phyloP scores from a whole-genome alignment of 2,888 invertebrate genomes.

The Diaperis boleti region DNA sequence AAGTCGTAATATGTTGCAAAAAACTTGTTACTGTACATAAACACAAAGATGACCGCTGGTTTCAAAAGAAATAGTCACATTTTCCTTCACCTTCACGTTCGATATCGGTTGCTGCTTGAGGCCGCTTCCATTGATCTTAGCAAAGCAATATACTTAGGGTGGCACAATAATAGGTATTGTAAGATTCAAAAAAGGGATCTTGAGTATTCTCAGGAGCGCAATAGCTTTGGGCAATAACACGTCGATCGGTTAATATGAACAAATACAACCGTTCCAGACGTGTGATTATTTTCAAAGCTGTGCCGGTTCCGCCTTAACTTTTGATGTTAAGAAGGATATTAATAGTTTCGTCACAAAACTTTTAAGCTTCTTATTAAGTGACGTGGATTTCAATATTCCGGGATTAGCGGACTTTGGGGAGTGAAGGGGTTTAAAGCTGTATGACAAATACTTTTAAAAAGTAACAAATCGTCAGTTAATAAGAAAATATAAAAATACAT shows the following conservation, averaged over 20 bases:
- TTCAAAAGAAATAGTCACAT: slow-evolving; percentile 51
- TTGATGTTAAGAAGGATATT: slow-evolving; percentile 18
- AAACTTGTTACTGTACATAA: slow-evolving; percentile 47
- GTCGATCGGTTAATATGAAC: slow-evolving; percentile 52
- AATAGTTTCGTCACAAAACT: slow-evolving; percentile 10
- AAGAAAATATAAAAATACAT: too few species aligned
- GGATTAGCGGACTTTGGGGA: slow-evolving; percentile 11
- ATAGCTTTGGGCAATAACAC: slow-evolving; percentile 49
- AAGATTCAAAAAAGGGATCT: slow-evolving; percentile 58
- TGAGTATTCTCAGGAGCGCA: slow-evolving; percentile 53
- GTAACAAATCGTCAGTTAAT: too few species aligned
- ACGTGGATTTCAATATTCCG: slow-evolving; percentile 10
- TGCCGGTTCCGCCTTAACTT: not conserved
- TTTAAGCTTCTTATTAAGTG: slow-evolving; percentile 20
- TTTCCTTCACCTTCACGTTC: slow-evolving; percentile 53
- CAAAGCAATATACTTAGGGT: slow-evolving; percentile 62
- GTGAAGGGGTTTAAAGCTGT: too few species aligned
- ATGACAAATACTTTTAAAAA: too few species aligned
- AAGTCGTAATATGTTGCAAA: slow-evolving; percentile 20
- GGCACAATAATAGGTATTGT: slow-evolving; percentile 62
- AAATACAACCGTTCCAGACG: slow-evolving; percentile 45
- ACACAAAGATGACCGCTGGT: slow-evolving; percentile 58
- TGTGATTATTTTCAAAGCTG: slow-evolving; percentile 39
- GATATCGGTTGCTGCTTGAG: slow-evolving; percentile 56
- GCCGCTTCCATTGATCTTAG: slow-evolving; percentile 60